Evolutionary conservation across 2,888 invertebrate species (phyloP), one percentile per base, ranked within the genome.

Genomic region (Catocala nupta): DNA sequence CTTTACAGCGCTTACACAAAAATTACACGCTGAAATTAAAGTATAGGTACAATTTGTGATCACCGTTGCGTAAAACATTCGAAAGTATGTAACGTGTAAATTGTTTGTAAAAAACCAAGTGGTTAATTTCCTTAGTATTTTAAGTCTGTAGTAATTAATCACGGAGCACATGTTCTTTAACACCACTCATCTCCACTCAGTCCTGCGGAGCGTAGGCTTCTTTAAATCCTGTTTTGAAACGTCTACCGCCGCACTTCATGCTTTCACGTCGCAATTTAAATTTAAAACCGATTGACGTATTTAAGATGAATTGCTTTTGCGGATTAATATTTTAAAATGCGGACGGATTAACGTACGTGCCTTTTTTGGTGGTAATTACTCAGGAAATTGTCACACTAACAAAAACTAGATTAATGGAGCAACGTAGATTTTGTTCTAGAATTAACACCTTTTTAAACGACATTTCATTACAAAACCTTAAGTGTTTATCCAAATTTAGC

Each of bases 261-360:
- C 72, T 76, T 77, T 75, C 72, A 70, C 65, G 48, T 49, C 50
- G 63, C 63, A 59, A 75, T 77, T 75, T 68, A 70, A 75, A 75
- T 77, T 77, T 75, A 68, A 75, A 71, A 66, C 65, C 68, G 61
- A 77, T 77, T 72, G 75, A 75, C 70, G 68, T 70, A 75, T 71
- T 58, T 64, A 68, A 65, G 64, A 68, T 62, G 63, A 70, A 75
- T 70, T 70, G 58, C 67, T 63, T 56, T 75, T 53, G 25, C 42
- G 60, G 65, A 64, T 72, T 75, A 58, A 70, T 68, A 64, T 65
- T 69, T 67, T 61, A 62, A 68, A 65, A 62, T 61, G 50, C 0
- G 65, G 64, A 53, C 55, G 45, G 55, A 36, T 39, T 68, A 39
- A 59, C 42, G 45, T 60, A 51, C 43, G 34, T 42, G 57, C 55